phyloP scores from a whole-genome alignment of 2,113 vertebrate species.

The Ophthalmolycus amberensis region DNA sequence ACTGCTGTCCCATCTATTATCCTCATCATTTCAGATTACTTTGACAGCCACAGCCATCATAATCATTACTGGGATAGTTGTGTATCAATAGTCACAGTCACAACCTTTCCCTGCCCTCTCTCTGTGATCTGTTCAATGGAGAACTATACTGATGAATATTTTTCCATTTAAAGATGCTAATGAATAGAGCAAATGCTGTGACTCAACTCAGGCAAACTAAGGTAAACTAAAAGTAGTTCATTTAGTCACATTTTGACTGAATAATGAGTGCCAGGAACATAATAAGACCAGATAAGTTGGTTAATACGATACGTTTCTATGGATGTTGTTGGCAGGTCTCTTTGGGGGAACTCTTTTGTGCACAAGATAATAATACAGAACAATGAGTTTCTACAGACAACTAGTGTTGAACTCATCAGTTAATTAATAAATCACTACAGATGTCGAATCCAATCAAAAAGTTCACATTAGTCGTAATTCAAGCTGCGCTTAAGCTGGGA shows the following conservation, averaged over 20 bases:
- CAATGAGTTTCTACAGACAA: neutral
- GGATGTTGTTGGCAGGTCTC: neutral
- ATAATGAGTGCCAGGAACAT: neutral
- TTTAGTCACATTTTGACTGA: neutral
- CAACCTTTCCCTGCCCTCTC: neutral
- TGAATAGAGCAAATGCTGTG: neutral
- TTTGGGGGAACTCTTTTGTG: neutral
- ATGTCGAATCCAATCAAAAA: neutral
- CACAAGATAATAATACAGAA: constrained; percentile 1
- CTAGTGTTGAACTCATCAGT: neutral
- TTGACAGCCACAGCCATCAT: constrained; percentile 13
- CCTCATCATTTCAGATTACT: constrained; percentile 31
- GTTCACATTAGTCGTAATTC: neutral
- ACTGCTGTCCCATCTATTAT: constrained; percentile 15
- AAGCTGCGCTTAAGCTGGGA: neutral
- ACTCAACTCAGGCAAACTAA: neutral
- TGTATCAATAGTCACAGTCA: constrained; percentile 1
- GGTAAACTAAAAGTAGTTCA: neutral
- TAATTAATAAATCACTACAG: neutral
- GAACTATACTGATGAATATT: neutral
- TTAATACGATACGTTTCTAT: constrained; percentile 4
- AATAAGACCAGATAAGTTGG: constrained; percentile 6
- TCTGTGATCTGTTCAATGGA: neutral
- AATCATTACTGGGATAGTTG: constrained; percentile 13
- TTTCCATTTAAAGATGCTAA: neutral